phyloP scores from a whole-genome alignment of 2,797 vertebrate species.

The Clarias pachynema region DNA sequence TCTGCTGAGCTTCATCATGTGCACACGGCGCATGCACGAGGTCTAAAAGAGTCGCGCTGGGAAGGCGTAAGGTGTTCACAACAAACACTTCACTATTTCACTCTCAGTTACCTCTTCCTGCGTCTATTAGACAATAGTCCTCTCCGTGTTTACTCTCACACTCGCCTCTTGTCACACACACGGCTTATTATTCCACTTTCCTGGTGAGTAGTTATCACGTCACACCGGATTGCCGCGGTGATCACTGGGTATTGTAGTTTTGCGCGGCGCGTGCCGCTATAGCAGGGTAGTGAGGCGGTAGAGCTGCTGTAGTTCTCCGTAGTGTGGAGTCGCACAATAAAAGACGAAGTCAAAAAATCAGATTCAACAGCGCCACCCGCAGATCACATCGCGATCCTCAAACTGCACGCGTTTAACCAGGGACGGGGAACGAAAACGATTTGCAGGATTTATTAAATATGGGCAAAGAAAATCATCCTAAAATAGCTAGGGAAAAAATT shows the following conservation, averaged over 20 bases:
- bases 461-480: background rate
- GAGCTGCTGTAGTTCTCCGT: constrained; percentile 33
- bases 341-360: constrained; percentile 38
- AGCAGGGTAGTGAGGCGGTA: too few relatives aligned
- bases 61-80: background rate
- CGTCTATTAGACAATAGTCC: background rate
- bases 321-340: constrained; percentile 46
- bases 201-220: constrained; percentile 43
- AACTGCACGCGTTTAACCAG: background rate
- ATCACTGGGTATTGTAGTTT: constrained; percentile 54
- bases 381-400: background rate
- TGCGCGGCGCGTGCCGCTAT: background rate
- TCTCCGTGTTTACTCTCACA: constrained; percentile 23
- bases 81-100: background rate
- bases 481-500: background rate
- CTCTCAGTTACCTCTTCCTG: constrained; percentile 40
- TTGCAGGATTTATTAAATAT: background rate
- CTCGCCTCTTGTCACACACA: constrained; percentile 27
- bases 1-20: background rate
- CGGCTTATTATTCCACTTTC: background rate
- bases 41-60: background rate
- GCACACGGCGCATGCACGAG: background rate
- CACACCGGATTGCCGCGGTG: constrained; percentile 28
- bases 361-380: constrained; percentile 55
- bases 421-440: too few relatives aligned